These are phyloP conservation scores for Amiota mariae DNA, from an alignment of 2,888 invertebrate species.

Conservation along the genomic window DNA sequence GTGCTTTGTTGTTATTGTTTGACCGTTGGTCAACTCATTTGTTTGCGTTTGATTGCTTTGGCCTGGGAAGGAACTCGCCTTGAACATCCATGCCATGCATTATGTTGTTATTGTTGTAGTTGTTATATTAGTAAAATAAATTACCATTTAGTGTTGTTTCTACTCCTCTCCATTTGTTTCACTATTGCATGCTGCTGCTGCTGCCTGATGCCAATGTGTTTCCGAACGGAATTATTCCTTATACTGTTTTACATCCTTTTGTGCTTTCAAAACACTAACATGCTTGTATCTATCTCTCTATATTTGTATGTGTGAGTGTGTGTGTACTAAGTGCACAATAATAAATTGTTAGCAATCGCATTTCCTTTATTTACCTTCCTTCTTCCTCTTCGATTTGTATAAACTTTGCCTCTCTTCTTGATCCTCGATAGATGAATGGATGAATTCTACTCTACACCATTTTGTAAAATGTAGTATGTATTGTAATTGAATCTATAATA, in stretches of 20 bases:
- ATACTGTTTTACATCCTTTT: conserved; percentile 58
- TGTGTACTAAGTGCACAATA: conserved; percentile 59
- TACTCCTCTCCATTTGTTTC: conserved; percentile 42
- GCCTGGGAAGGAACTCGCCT: conserved; percentile 46
- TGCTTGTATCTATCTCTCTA: neutral
- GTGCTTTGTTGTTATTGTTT: conserved; percentile 50
- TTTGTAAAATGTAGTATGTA: conserved; percentile 36
- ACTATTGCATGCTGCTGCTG: neutral
- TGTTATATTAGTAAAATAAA: conserved; percentile 67
- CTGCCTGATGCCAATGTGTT: conserved; percentile 40
- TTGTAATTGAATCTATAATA: conserved; percentile 66
- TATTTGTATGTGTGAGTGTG: conserved; percentile 14
- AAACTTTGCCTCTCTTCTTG: conserved; percentile 51
- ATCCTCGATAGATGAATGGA: conserved; percentile 48
- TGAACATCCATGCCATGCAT: conserved; percentile 32
- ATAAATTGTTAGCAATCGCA: conserved; percentile 67
- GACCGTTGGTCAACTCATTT: conserved; percentile 62
- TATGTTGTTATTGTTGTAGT: conserved; percentile 33
- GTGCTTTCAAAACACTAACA: conserved; percentile 1
- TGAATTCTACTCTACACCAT: conserved; percentile 10
- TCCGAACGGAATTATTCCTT: conserved; percentile 63
- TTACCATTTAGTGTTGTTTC: conserved; percentile 64
- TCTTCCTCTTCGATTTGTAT: conserved; percentile 53
- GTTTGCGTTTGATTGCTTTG: conserved; percentile 57
- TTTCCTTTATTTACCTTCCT: conserved; percentile 51